phyloP scores from a whole-genome alignment of 2,888 invertebrate species.

The Drosophila merina region DNA sequence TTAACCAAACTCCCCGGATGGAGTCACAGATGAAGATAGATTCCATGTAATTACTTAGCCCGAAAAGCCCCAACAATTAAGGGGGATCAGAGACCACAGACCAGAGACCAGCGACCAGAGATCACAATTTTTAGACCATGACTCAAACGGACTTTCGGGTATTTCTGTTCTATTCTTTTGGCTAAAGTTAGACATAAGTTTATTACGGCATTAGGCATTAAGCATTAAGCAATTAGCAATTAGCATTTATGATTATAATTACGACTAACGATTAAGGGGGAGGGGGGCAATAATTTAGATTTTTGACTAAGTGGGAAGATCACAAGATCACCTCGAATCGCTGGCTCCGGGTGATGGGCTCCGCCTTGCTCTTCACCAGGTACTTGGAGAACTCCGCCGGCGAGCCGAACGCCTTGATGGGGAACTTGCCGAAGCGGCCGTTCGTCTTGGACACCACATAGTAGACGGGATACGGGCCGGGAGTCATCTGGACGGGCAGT shows the following conservation, averaged over 20 bases:
- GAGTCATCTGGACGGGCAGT: slow-evolving; percentile 77
- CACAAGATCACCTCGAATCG: slow-evolving; percentile 63
- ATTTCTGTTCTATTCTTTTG: slow-evolving; percentile 24
- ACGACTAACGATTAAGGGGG: slow-evolving; percentile 58
- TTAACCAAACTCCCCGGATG: slow-evolving; percentile 15
- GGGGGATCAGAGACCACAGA: not conserved
- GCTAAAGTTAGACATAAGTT: slow-evolving; percentile 31
- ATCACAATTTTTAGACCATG: slow-evolving; percentile 45
- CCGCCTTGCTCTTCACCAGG: slow-evolving; percentile 73
- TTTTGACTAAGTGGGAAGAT: slow-evolving; percentile 60
- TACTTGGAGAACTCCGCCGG: slow-evolving; percentile 79
- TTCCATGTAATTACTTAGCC: slow-evolving; percentile 64
- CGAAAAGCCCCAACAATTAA: slow-evolving; percentile 27
- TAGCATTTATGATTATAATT: slow-evolving; percentile 30
- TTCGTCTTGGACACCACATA: slow-evolving; percentile 81
- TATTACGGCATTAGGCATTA: slow-evolving; percentile 42
- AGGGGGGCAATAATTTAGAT: slow-evolving; percentile 49
- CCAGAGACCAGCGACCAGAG: slow-evolving; percentile 3
- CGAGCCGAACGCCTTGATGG: slow-evolving; percentile 78
- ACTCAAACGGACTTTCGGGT: slow-evolving; percentile 41
- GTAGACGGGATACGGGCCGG: slow-evolving; percentile 82
- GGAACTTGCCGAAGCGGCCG: slow-evolving; percentile 81
- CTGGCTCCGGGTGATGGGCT: slow-evolving; percentile 56
- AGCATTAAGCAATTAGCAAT: slow-evolving; percentile 11
- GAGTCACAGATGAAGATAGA: slow-evolving; percentile 37